Percentiles rank a stretch among this genome's conserved stretches.
Evolutionary conservation across 2,888 invertebrate species (phyloP).

Genomic region (Sicus ferrugineus): DNA sequence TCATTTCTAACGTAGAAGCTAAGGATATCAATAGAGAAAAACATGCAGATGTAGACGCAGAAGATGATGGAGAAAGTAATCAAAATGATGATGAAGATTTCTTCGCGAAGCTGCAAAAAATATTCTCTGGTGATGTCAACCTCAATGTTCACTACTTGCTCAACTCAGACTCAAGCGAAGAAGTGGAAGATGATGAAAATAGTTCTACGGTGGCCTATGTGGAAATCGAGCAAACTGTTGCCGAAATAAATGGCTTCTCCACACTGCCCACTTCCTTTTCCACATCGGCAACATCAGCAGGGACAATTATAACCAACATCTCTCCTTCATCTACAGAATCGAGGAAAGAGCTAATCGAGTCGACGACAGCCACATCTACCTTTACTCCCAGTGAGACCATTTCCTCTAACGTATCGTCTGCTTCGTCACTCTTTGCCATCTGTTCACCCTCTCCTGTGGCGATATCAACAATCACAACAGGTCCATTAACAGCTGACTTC

Average conservation of each 20-base stretch:
- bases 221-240: conserved; percentile 52
- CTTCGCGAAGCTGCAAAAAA: conserved; percentile 51
- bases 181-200: conserved; percentile 33
- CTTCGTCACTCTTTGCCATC: conserved; percentile 54
- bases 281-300: conserved; percentile 39
- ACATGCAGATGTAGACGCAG: background rate
- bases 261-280: conserved; percentile 37
- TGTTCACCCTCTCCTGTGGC: conserved; percentile 50
- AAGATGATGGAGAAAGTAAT: background rate
- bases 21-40: conserved; percentile 11
- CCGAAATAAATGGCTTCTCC: conserved; percentile 49
- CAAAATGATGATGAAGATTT: conserved; percentile 36
- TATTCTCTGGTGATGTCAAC: conserved; percentile 51
- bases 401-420: conserved; percentile 47
- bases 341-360: background rate
- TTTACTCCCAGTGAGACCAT: conserved; percentile 16
- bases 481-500: conserved; percentile 37
- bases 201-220: conserved; percentile 48
- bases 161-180: conserved; percentile 44
- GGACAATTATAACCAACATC: conserved; percentile 38
- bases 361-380: conserved; percentile 13
- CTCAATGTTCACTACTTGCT: conserved; percentile 50
- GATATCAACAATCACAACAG: conserved; percentile 16
- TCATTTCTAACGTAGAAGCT: conserved; percentile 30
- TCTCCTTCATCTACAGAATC: conserved; percentile 19